Base-by-base conservation (phyloP, 53 echinoderm and acorn worm genomes). In the Echinarachnius parma region DNA sequence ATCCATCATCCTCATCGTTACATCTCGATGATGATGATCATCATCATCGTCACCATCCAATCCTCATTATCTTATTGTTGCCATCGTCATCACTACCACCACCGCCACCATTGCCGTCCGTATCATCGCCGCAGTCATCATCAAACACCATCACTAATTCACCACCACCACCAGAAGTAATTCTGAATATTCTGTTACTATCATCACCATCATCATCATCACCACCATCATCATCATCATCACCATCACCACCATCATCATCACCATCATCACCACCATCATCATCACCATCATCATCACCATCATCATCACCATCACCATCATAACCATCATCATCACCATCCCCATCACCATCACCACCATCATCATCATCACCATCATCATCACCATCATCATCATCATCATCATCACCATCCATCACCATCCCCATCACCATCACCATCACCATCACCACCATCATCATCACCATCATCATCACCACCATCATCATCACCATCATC, bases 201-300 rank as follows among this genome's bases (percentile, higher is more conserved):
- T 14, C 52, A 50, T 1, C 52, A 50, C 18, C 18, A 1, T 50
- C 52, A 50, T n/a, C 52, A n/a, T 50, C 0, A 50, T 50, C 52
- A 50, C 21, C 52, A 50, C 2, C 52, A 50, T 50, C 52, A 1
- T 50, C 2, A 50, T 50, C 52, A 50, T 50, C 52, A 50, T 1
- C 52, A 50, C 1, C 52, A 50, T 1, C 52, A 50, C 1, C 52
- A 50, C 11, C 55, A 55, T 25, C 18, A 55, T 0, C 16, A 55
- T 16, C 55, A 55, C 28, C 14, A 13, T n/a, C 49, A 49, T 49
- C 3, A 49, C 22, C 49, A 49, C 49, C 49, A 9, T 49, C 49
- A 49, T 49, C 48, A 3, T 48, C 48, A 48, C n/a, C 49, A 49
- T 49, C 49, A 49, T n/a, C 49, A 49, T 49, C 21, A 32, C n/a